These are phyloP conservation scores for Liolophura sinensis DNA, from an alignment of 1,140 invertebrate genomes.

Conservation along the genomic window DNA sequence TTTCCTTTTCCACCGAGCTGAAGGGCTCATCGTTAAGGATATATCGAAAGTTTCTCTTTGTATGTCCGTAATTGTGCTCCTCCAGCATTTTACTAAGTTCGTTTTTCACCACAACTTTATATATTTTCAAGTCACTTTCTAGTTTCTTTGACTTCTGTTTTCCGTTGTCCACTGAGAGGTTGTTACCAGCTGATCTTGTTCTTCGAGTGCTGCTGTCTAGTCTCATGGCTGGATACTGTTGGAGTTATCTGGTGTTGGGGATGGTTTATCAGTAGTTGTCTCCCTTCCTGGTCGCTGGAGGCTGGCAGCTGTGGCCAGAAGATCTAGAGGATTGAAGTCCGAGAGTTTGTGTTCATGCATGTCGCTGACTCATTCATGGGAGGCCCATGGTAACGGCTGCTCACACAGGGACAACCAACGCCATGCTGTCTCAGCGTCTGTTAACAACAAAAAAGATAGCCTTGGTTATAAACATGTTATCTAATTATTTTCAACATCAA, in stretches of 20 bases:
- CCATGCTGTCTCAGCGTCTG: too few species aligned
- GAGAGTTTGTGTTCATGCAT: too few species aligned
- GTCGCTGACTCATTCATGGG: too few species aligned
- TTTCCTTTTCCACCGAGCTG: constrained; percentile 15
- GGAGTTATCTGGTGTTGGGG: background rate
- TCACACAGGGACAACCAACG: too few species aligned
- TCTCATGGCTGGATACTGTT: background rate
- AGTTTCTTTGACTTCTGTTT: constrained; percentile 1
- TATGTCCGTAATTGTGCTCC: constrained; percentile 38
- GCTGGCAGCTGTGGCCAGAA: constrained; percentile 47
- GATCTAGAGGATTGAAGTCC: constrained; percentile 50
- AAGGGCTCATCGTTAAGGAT: constrained; percentile 22
- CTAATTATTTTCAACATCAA: too few species aligned
- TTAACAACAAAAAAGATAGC: too few species aligned
- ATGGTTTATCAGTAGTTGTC: constrained; percentile 10
- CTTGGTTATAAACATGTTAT: too few species aligned
- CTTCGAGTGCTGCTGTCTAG: constrained; percentile 3
- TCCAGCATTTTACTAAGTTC: constrained; percentile 36
- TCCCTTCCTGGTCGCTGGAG: constrained; percentile 25
- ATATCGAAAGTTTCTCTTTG: constrained; percentile 12
- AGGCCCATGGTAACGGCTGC: too few species aligned
- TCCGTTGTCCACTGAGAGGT: constrained; percentile 1
- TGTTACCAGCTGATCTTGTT: constrained; percentile 10
- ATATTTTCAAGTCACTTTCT: constrained; percentile 12
- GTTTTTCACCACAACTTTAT: background rate